Conservation (phyloP, 2,113 vertebrate genomes). For the Zosterops pallidus region DNA sequence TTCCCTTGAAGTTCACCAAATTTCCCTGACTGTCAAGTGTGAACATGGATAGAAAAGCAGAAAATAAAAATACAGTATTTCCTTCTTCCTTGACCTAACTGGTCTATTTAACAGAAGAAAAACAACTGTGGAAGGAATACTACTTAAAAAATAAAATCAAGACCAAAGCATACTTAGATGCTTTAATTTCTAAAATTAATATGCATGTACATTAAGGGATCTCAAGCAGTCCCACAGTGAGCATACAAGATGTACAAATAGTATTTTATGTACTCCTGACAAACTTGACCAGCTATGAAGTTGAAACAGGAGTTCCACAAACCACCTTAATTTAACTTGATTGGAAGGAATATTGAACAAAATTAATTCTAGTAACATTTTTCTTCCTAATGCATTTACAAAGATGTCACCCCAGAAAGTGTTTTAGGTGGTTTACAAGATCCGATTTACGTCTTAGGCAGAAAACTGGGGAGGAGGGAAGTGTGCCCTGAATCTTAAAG, state of each 20-base stretch:
- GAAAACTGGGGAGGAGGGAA: slow-evolving; percentile 17
- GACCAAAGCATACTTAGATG: background rate
- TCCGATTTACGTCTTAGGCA: slow-evolving; percentile 25
- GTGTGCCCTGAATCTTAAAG: slow-evolving; percentile 58
- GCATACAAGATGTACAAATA: background rate
- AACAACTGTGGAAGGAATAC: background rate
- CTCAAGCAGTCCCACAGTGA: background rate
- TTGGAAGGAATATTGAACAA: slow-evolving; percentile 36
- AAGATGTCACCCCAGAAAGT: slow-evolving; percentile 11
- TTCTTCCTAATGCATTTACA: slow-evolving; percentile 39
- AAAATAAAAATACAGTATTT: background rate
- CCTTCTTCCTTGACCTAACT: background rate
- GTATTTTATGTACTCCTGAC: slow-evolving; percentile 14
- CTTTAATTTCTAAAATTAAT: slow-evolving; percentile 5
- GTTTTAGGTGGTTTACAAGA: slow-evolving; percentile 39
- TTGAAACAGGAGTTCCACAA: slow-evolving; percentile 45
- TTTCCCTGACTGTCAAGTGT: background rate
- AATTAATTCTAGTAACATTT: slow-evolving; percentile 32
- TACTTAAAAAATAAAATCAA: background rate
- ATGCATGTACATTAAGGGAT: background rate
- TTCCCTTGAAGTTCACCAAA: background rate
- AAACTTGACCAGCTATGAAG: slow-evolving; percentile 32
- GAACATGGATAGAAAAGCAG: background rate
- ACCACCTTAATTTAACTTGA: slow-evolving; percentile 53
- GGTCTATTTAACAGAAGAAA: background rate